These are phyloP conservation scores for Catocala fraxini DNA, from an alignment of 2,888 invertebrate genomes.

Conservation along the genomic window DNA sequence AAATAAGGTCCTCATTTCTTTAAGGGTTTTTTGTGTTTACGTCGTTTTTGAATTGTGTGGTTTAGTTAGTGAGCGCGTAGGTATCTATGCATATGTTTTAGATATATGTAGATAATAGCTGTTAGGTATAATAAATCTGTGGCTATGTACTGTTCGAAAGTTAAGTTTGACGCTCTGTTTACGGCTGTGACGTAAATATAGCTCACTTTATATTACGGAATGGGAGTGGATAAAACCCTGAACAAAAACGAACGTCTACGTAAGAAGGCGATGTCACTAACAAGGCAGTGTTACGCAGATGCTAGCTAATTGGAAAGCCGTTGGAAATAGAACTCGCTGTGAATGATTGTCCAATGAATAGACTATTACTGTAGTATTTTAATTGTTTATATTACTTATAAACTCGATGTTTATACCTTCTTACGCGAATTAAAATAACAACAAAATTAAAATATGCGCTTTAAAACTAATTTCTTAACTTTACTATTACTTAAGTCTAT, in stretches of 20 bases:
- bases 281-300: constrained; percentile 14
- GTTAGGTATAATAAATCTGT: constrained; percentile 56
- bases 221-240: constrained; percentile 6
- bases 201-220: constrained; percentile 12
- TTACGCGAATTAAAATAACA: too few relatives aligned
- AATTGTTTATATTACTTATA: too few relatives aligned
- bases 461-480: too few relatives aligned
- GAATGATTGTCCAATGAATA: constrained; percentile 20
- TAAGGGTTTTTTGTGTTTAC: constrained; percentile 37
- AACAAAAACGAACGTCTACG: constrained; percentile 12
- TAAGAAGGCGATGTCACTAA: constrained; percentile 18
- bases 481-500: too few relatives aligned
- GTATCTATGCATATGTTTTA: constrained; percentile 82
- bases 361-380: constrained; percentile 9
- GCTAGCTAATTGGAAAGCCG: constrained; percentile 16
- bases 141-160: constrained; percentile 59
- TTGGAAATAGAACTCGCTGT: constrained; percentile 8
- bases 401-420: too few relatives aligned
- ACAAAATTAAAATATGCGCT: too few relatives aligned
- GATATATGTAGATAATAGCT: constrained; percentile 76
- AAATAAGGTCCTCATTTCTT: constrained; percentile 25
- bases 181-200: constrained; percentile 32
- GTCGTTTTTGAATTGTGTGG: constrained; percentile 48
- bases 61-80: constrained; percentile 72
- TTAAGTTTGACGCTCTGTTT: constrained; percentile 51